phyloP scores from a whole-genome alignment of 2,797 vertebrate species.

The Argyrosomus regius region DNA sequence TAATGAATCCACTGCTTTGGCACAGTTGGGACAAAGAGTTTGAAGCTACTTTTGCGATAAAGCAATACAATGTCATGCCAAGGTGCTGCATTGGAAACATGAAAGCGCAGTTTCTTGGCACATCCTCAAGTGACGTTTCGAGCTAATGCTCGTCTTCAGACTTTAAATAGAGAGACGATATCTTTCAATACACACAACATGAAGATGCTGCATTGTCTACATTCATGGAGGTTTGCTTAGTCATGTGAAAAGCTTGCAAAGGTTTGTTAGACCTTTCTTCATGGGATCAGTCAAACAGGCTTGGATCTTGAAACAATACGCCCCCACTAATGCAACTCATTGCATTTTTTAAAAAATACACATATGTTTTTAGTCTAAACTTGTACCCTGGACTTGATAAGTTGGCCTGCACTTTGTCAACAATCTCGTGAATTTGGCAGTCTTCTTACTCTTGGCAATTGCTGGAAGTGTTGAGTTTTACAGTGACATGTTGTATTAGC shows the following conservation, averaged over 20 bases:
- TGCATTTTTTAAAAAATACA: neutral
- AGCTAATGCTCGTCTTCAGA: too few species aligned
- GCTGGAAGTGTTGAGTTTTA: constrained; percentile 22
- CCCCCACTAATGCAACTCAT: neutral
- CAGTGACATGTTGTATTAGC: constrained; percentile 38
- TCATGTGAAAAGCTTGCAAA: neutral
- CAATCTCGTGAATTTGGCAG: constrained; percentile 16
- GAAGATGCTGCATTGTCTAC: neutral
- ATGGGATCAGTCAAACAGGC: too few species aligned
- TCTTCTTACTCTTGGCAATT: constrained; percentile 10
- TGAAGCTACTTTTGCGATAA: neutral
- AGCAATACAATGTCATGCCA: neutral
- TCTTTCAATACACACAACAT: too few species aligned
- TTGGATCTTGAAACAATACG: too few species aligned
- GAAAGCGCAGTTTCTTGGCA: too few species aligned
- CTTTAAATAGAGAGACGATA: too few species aligned
- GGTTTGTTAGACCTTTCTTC: neutral
- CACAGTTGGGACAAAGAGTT: neutral
- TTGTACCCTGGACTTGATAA: constrained; percentile 18
- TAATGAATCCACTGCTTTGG: neutral
- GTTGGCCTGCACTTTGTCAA: constrained; percentile 26
- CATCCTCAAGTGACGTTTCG: too few species aligned
- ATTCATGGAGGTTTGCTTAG: neutral
- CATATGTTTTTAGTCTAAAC: constrained; percentile 2
- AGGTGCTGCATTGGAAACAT: neutral